Evolutionary conservation across 2,113 vertebrate genomes (phyloP).

Genomic region (Phalacrocorax carbo): DNA sequence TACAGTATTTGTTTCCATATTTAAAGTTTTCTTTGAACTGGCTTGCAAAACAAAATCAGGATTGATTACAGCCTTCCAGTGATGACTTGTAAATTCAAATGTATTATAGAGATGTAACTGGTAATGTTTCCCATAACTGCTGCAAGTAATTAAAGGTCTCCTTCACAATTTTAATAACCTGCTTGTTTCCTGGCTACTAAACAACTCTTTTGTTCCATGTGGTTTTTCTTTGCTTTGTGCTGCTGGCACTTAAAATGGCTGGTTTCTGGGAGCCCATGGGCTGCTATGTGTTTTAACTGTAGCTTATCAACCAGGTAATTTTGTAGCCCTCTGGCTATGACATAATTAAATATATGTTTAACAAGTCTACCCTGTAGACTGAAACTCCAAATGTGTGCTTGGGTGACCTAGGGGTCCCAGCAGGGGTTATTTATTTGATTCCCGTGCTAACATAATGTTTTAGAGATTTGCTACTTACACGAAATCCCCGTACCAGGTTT

Average conservation of each 20-base stretch:
- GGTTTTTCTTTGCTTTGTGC: neutral
- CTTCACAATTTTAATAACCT: neutral
- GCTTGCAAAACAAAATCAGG: neutral
- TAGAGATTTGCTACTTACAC: constrained; percentile 63
- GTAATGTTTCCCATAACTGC: neutral
- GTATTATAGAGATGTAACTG: neutral
- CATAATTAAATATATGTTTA: neutral
- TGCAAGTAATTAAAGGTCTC: neutral
- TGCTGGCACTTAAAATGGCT: neutral
- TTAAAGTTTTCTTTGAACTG: neutral
- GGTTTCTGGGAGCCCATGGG: neutral
- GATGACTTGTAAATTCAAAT: neutral
- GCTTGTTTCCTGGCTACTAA: neutral
- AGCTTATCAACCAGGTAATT: neutral
- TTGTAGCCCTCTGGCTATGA: neutral
- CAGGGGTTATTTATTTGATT: neutral
- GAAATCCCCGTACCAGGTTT: constrained; percentile 70
- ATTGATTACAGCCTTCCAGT: neutral
- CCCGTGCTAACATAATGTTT: neutral
- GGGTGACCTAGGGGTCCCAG: neutral
- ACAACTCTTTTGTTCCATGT: neutral
- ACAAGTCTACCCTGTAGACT: neutral
- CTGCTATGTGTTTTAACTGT: neutral
- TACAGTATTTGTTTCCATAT: neutral
- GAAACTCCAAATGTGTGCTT: neutral